Evolutionary conservation across 2,888 invertebrate species (phyloP), one percentile per base, ranked within the genome.

Genomic region (Crioceris asparagi): DNA sequence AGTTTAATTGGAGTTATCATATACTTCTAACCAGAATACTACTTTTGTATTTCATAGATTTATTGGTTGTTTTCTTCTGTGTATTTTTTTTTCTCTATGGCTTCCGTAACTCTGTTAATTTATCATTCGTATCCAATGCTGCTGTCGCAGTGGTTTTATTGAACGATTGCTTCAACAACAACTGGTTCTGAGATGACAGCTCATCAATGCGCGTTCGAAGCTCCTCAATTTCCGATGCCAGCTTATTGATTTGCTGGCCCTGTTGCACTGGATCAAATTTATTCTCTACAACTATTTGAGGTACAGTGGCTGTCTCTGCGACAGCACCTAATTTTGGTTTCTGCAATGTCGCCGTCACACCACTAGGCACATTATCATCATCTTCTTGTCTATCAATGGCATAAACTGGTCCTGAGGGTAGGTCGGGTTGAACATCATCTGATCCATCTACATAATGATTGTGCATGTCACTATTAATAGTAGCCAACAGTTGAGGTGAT

Each of bases 191-290:
- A 2, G 52, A 56, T 14, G 57, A 56, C 5, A 64, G 47, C 44
- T 59, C 55, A 29, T 62, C 59, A 14, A 64, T 54, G 39, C 57
- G 51, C 11, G 52, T 53, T 38, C 57, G 50, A 21, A 64, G 50
- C 36, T 62, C 56, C 46, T 62, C 57, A 27, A 64, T 56, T 50
- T 64, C 59, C 3, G 60, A 57, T 1, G 60, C 61, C 18, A 64
- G 44, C 41, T 60, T 57, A 21, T 56, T 59, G 32, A 64, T 53
- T 41, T 61, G 56, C 27, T 54, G 50, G 25, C 59, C 56, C 41
- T 60, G 61, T 36, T 48, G 41, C 7, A 53, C 43, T 29, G 27
- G 27, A 11, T 27, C 27, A 8, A 27, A 27, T 15, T 25, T 7
- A 2, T 5, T 27, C 7, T 14, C 27, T 15, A 14, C 15, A 6